Base-by-base conservation (phyloP, 2,797 vertebrate species). In the Melopsittacus undulatus region DNA sequence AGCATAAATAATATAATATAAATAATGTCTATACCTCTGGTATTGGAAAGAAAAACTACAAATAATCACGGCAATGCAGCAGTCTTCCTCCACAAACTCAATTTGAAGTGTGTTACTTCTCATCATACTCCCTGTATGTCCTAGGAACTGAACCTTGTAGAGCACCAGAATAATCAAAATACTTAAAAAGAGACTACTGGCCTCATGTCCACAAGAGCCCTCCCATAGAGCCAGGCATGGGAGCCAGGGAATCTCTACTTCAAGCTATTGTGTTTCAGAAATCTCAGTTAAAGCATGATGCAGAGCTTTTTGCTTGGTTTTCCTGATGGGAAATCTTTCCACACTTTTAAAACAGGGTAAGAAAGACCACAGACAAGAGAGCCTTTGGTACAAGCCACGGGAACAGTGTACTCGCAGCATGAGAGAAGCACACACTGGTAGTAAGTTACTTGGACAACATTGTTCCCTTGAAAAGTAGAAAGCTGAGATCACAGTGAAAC, bases 1-100 rank as follows among this genome's bases (percentile, higher is more conserved):
- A 69, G 83, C 38, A 77, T 62, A 83, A n/a, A n/a, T n/a, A n/a
- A n/a, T n/a, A n/a, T n/a, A n/a, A n/a, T 91, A 92, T 88, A 95
- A 96, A 92, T 95, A 83, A 93, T 82, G 66, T 43, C 79, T 30
- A 88, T 72, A 87, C 42, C 52, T 45, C 79, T 84, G 59, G 69
- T 62, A 94, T 88, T 73, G 5, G 1, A 94, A 88, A 94, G 66
- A 85, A 94, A 91, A 95, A 78, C 73, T 94, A 81, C 38, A 76
- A 92, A 88, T 79, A 76, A 84, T 94, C 63, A 95, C 3, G 8
- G 86, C 86, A 93, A 56, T 11, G 29, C 78, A 87, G 67, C 70
- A 83, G 29, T 19, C 72, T 76, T 83, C 56, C 75, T 73, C 51
- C 89, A 89, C 63, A 90, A 87, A 77, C 42, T 42, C 75, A 92